Evolutionary conservation across 2,888 invertebrate species (phyloP), one percentile per base, ranked within the genome.

Genomic region (Ichneumoninae sp.): DNA sequence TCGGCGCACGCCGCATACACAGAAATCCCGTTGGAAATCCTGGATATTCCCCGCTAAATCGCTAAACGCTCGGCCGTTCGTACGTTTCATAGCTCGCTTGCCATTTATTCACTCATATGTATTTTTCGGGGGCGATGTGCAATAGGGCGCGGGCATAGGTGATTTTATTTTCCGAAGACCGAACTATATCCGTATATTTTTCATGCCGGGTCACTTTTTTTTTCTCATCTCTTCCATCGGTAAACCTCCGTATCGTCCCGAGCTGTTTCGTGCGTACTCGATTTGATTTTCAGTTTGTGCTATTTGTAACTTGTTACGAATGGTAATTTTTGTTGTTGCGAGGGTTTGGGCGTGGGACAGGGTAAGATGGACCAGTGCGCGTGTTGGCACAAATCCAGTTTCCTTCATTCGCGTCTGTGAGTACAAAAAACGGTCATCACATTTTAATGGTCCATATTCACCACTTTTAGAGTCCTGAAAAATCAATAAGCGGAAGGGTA

Each of bases 101-200:
- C 77, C 80, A 80, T 88, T 86, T 89, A 88, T 87, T 88, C 87
- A 85, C 86, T 89, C 87, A 88, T 86, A 80, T 36, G 85, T 78
- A 86, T 57, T 57, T 88, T 79, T 75, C 54, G 36, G 54, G 26
- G 47, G 22, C 54, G 72, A 62, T 50, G 30, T 30, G 52, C 16
- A 66, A 69, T 62, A 30, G 40, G 26, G 50, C 62, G 36, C 54
- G 19, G 54, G 44, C 30, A 52, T 36, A 50, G 47, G n/a, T 57
- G 22, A 57, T 70, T 57, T 70, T 79, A 36, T 79, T 60, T 52
- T 60, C 36, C 26, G 78, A 50, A 71, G 62, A 50, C 5, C 33
- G 8, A 36, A 13, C 10, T 52, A 2, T 16, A 16, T 8, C 2
- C 22, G 8, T 26, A 26, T 10, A 8, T 57, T 26, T 57, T 22